phyloP scores from a whole-genome alignment of 2,888 invertebrate genomes.

The Hydrotaea diabolus region DNA sequence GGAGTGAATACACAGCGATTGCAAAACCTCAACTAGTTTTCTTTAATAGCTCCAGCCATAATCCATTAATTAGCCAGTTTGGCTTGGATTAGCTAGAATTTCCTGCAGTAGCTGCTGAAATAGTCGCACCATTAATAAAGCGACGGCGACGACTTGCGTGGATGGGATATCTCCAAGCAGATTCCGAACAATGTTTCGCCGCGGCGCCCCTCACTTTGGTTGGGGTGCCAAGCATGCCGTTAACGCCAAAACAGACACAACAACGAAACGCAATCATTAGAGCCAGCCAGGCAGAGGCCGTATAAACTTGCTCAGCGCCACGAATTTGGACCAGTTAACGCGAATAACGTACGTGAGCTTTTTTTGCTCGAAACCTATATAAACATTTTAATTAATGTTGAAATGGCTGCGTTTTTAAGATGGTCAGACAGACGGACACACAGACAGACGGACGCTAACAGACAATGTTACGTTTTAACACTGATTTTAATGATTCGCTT shows the following conservation, averaged over 20 bases:
- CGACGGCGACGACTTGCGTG: background rate
- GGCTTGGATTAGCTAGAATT: background rate
- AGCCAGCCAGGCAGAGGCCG: background rate
- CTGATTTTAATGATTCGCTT: background rate
- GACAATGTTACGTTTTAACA: conserved; percentile 15
- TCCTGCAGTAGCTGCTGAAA: background rate
- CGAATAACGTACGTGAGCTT: background rate
- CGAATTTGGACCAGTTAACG: conserved; percentile 27
- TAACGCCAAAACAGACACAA: background rate
- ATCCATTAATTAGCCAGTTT: too few species aligned
- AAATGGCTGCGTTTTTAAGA: background rate
- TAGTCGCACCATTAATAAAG: background rate
- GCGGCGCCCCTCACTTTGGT: too few species aligned
- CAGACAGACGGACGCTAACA: too few species aligned
- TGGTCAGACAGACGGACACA: too few species aligned
- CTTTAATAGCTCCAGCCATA: too few species aligned
- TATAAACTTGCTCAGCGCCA: background rate
- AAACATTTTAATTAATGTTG: conserved; percentile 21
- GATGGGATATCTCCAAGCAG: background rate
- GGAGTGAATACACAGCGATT: too few species aligned
- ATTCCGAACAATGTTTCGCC: background rate
- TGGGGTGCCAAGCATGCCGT: background rate
- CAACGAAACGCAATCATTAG: background rate
- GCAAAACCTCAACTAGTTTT: too few species aligned
- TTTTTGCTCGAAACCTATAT: background rate